These are phyloP conservation scores for Odontocolon sp. DNA, from an alignment of 2,888 invertebrate species.

Conservation along the genomic window DNA sequence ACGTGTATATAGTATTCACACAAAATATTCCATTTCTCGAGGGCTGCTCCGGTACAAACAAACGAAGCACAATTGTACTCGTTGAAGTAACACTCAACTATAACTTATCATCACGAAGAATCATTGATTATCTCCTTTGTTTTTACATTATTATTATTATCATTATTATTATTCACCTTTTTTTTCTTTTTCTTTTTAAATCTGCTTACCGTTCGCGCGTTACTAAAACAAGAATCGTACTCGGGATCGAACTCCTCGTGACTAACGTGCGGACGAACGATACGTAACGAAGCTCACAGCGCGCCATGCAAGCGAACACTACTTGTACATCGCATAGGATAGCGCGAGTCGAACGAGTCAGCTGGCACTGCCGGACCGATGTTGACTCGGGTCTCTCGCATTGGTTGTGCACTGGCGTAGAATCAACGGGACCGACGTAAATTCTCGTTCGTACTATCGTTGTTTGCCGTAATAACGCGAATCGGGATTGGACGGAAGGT, in stretches of 20 bases:
- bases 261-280: slow-evolving; percentile 35
- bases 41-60: too few species aligned
- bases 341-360: slow-evolving; percentile 69
- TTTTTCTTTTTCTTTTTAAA: neutral
- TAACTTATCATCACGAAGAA: neutral
- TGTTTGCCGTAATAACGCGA: neutral
- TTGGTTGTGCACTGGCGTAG: slow-evolving; percentile 52
- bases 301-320: slow-evolving; percentile 60
- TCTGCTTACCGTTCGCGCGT: slow-evolving; percentile 58
- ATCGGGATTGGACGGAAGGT: neutral
- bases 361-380: slow-evolving; percentile 69
- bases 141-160: neutral
- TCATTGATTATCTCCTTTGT: neutral
- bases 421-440: slow-evolving; percentile 24
- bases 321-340: slow-evolving; percentile 18
- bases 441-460: neutral
- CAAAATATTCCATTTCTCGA: too few species aligned
- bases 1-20: too few species aligned
- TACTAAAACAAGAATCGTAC: slow-evolving; percentile 45
- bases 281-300: slow-evolving; percentile 55
- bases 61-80: too few species aligned
- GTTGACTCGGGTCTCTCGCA: slow-evolving; percentile 53
- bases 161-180: neutral
- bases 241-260: slow-evolving; percentile 34
- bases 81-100: too few species aligned